Evolutionary conservation across 1,140 invertebrate genomes (phyloP), one percentile per base, ranked within the genome.

Genomic region (Oreohelix idahoensis): DNA sequence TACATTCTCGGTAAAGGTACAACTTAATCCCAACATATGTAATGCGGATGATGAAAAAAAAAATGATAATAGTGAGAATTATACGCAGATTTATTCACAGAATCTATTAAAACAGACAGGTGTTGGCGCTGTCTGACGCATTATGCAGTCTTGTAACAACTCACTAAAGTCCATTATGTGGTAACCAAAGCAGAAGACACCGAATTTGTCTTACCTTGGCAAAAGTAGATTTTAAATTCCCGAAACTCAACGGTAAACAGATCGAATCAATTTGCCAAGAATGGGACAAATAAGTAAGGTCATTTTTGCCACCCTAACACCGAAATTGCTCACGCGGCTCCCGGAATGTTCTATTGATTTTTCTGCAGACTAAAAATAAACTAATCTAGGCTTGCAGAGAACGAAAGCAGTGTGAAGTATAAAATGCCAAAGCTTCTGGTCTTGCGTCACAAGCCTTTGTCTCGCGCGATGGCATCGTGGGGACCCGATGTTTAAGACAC

Each of bases 391-490:
- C 42, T 73, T 4, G 36, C 36, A 73, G 71, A 36, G 38, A 36
- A 73, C 36, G 71, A 73, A n/a, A 32, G n/a, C n/a, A 66, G 63
- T 32, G 63, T 66, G 5, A 36, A 76, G 49, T 51, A 70, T 26
- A 49, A 80, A 70, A 80, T 49, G 63, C 36, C 79, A 80, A 71
- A 80, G 39, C 38, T 80, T 8, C 63, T 29, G 4, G 20, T 80
- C 51, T n/a, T 79, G 36, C 77, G 53, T 66, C 77, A 79, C 26
- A 35, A 15, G 53, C 77, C n/a, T 45, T 79, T 79, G 77, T 79
- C 77, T 36, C 77, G 53, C 15, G 63, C 77, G 45, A 39, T 69
- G 53, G 36, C 77, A 79, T 29, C 15, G 53, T 4, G 23, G 20
- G 35, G 39, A 35, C 77, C 49, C 17, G 51, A 38, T 39, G 38